phyloP scores from a whole-genome alignment of 2,113 vertebrate species.

The Balaeniceps rex region DNA sequence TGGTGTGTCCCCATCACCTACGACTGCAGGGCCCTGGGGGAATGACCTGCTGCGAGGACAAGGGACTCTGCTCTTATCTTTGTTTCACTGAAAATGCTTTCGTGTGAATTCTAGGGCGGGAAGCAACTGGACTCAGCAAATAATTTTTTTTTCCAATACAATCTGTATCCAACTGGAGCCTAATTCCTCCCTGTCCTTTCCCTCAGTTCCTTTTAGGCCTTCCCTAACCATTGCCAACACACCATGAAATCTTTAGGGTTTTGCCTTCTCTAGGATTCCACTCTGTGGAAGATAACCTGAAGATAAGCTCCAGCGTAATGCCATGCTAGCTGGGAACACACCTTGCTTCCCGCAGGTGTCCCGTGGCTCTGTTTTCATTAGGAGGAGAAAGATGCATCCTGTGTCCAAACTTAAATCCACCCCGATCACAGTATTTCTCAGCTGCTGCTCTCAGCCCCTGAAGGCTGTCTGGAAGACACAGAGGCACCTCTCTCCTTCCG shows the following conservation, averaged over 20 bases:
- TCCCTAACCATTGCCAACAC: not conserved
- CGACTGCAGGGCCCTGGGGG: fast-evolving
- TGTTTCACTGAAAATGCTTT: not conserved
- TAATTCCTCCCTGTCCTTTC: not conserved
- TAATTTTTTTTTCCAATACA: not conserved
- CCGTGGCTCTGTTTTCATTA: not conserved
- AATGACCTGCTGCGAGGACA: not conserved
- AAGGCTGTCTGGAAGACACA: slow-evolving; percentile 4
- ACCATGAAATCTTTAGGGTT: not conserved
- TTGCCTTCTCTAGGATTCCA: not conserved
- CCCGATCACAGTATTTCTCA: not conserved
- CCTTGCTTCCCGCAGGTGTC: not conserved
- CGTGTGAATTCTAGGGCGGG: fast-evolving
- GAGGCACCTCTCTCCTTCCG: not conserved
- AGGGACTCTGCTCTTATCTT: not conserved
- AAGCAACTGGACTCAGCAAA: not conserved
- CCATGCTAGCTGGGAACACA: not conserved
- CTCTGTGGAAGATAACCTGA: not conserved
- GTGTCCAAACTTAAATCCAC: not conserved
- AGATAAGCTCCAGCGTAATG: not conserved
- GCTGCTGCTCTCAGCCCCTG: not conserved
- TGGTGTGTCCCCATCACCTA: not conserved
- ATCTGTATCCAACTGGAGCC: not conserved
- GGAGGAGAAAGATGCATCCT: not conserved
- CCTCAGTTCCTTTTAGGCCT: not conserved